These are phyloP conservation scores for Archegozetes longisetosus DNA, from an alignment of 1,140 invertebrate genomes.

Conservation along the genomic window DNA sequence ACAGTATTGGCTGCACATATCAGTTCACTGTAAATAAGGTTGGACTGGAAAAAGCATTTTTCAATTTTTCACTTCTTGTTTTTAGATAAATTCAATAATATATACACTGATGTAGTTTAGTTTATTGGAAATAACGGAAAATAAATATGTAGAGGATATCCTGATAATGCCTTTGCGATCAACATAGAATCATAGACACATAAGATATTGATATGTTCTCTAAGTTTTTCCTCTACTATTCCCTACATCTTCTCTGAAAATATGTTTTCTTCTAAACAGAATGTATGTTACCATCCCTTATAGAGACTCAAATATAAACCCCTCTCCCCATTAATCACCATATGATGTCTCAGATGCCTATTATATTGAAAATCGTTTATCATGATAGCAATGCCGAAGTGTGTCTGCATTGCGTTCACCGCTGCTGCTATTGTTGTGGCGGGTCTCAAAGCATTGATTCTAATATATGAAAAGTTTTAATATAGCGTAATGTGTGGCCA, in stretches of 20 bases:
- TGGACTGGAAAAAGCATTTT: no score
- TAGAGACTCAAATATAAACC: not conserved
- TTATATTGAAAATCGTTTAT: not conserved
- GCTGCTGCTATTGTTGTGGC: not conserved
- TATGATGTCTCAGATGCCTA: not conserved
- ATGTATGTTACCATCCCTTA: not conserved
- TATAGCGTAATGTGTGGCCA: not conserved
- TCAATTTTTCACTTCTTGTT: no score
- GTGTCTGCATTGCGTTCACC: not conserved
- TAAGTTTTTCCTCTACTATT: not conserved
- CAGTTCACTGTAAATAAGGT: no score
- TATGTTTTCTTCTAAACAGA: not conserved
- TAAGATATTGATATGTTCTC: not conserved
- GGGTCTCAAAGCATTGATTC: not conserved
- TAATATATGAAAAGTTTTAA: not conserved
- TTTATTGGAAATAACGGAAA: not conserved
- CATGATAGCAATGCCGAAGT: not conserved
- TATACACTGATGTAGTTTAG: not conserved
- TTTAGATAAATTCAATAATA: no score
- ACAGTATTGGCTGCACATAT: no score
- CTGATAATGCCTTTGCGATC: not conserved
- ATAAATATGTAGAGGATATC: not conserved
- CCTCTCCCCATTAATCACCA: not conserved
- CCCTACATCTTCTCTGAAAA: not conserved
- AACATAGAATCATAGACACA: not conserved